A percentile compares a stretch with the other conserved stretches of the same genome.
These are phyloP conservation scores for Tipula confusa DNA, from an alignment of 2,888 invertebrate species.

Conservation along the genomic window DNA sequence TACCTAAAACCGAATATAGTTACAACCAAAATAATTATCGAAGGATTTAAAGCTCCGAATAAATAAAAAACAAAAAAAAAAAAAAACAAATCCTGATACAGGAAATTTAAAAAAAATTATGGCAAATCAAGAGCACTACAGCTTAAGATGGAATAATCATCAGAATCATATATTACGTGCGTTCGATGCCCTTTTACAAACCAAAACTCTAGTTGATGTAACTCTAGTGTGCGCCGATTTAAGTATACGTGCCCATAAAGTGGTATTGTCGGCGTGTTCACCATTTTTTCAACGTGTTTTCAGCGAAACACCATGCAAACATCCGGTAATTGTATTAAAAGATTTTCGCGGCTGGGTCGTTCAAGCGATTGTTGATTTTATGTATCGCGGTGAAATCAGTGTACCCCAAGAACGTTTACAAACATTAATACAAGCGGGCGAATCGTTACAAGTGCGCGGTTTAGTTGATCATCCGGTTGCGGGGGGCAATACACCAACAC, in stretches of 20 bases:
- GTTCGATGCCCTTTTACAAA: slow-evolving; percentile 82
- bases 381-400: slow-evolving; percentile 90
- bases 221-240: slow-evolving; percentile 84
- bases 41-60: background rate
- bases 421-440: slow-evolving; percentile 80
- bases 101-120: slow-evolving; percentile 39
- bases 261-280: slow-evolving; percentile 83
- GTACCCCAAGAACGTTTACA: slow-evolving; percentile 80
- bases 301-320: slow-evolving; percentile 87
- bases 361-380: slow-evolving; percentile 85
- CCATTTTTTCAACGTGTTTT: slow-evolving; percentile 86
- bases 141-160: slow-evolving; percentile 91
- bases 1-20: background rate
- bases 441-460: slow-evolving; percentile 78
- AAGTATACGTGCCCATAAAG: slow-evolving; percentile 83
- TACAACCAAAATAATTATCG: no score
- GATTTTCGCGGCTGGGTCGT: slow-evolving; percentile 87
- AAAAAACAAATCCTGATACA: slow-evolving; percentile 35
- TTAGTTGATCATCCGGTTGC: slow-evolving; percentile 61
- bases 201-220: slow-evolving; percentile 83
- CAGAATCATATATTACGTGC: slow-evolving; percentile 81
- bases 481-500: slow-evolving; percentile 48
- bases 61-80: slow-evolving; percentile 28
- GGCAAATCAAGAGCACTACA: slow-evolving; percentile 73
- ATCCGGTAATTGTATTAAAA: slow-evolving; percentile 87